These are phyloP conservation scores for Campoletis raptor DNA, from an alignment of 2,888 invertebrate genomes.

Conservation along the genomic window DNA sequence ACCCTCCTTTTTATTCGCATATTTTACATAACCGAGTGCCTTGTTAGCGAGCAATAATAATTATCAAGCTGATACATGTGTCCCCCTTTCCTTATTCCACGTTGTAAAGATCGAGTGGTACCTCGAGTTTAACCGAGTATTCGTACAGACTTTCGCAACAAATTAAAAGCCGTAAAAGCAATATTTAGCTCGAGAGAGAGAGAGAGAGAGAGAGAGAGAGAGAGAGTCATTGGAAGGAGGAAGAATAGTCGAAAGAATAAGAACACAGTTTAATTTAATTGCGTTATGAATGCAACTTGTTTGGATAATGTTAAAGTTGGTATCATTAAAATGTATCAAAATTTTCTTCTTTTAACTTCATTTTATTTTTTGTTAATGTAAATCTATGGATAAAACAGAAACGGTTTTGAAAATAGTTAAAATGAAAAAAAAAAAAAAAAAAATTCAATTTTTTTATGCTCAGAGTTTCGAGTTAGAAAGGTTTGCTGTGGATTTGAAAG, in stretches of 20 bases:
- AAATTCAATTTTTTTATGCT: too few relatives aligned
- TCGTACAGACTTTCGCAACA: slow-evolving; percentile 8
- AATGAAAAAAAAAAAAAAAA: not conserved
- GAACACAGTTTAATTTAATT: not conserved
- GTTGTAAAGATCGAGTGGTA: slow-evolving; percentile 11
- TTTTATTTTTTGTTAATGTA: too few relatives aligned
- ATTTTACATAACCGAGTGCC: slow-evolving; percentile 58
- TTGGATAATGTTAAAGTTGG: not conserved
- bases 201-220: slow-evolving; percentile 20
- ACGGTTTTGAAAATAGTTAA: not conserved
- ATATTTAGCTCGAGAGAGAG: slow-evolving; percentile 13
- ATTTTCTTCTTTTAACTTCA: not conserved
- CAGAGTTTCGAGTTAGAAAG: not conserved
- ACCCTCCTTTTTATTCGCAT: slow-evolving; percentile 59
- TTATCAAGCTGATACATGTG: slow-evolving; percentile 61
- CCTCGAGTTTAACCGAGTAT: slow-evolving; percentile 19
- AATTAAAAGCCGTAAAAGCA: slow-evolving; percentile 40
- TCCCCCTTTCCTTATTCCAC: slow-evolving; percentile 33
- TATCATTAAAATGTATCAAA: not conserved
- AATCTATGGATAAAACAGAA: not conserved
- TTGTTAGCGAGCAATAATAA: slow-evolving; percentile 70
- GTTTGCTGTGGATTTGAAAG: not conserved
- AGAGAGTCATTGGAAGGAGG: not conserved
- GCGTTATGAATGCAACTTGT: not conserved
- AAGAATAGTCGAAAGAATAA: not conserved